A percentile compares a stretch with the other conserved stretches of the same genome.
These are phyloP conservation scores for Actinernus sp. DNA, from an alignment of 92 coral and sea anemone genomes.

Conservation along the genomic window DNA sequence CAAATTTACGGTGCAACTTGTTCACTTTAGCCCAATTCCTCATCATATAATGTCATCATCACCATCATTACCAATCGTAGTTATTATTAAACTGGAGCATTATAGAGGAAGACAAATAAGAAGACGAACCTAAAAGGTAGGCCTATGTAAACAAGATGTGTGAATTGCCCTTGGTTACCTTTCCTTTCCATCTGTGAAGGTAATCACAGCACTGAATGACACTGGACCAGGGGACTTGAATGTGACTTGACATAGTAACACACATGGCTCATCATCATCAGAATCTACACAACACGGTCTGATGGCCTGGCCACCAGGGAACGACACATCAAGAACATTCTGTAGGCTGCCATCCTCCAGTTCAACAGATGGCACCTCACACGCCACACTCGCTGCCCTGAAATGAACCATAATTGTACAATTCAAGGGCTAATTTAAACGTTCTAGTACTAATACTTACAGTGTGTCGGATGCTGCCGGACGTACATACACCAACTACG, in stretches of 20 bases:
- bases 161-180: slow-evolving; percentile 60
- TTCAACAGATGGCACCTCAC: slow-evolving; percentile 87
- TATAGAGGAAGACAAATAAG: too few species aligned
- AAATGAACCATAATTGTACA: too few species aligned
- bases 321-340: slow-evolving; percentile 73
- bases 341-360: slow-evolving; percentile 86
- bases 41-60: too few species aligned
- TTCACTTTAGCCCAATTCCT: too few species aligned
- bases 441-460: too few species aligned
- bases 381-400: slow-evolving; percentile 77
- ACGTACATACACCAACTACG: too few species aligned
- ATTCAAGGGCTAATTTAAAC: too few species aligned
- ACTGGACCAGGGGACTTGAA: slow-evolving; percentile 92
- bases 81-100: too few species aligned
- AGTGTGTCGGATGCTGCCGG: too few species aligned
- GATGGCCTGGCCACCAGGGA: slow-evolving; percentile 86
- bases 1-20: too few species aligned
- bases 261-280: slow-evolving; percentile 59
- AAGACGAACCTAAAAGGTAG: neutral
- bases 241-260: slow-evolving; percentile 77
- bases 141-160: neutral
- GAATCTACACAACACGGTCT: slow-evolving; percentile 70
- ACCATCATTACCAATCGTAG: too few species aligned
- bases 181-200: slow-evolving; percentile 77
- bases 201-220: slow-evolving; percentile 67